Evolutionary conservation across 1,140 invertebrate species (phyloP), one percentile per base, ranked within the genome.

Genomic region (Batillaria attramentaria): DNA sequence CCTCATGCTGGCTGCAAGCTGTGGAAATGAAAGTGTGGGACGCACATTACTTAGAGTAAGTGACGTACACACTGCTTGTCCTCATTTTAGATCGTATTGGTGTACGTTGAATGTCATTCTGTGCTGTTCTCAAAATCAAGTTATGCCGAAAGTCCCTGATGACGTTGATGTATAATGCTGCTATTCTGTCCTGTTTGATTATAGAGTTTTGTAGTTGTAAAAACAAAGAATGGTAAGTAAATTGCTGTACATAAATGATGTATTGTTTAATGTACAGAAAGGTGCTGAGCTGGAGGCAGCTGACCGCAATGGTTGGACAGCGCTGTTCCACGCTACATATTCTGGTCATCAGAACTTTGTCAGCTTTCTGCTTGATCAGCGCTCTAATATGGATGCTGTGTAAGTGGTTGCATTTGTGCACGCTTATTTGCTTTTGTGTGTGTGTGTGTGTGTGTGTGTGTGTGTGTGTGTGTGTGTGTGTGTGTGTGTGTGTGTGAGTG

Each of bases 1-100:
- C 6, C 82, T 93, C 20, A 92, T 92, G 90, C 77, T 93, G 72
- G 91, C 92, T 24, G 89, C 92, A 1, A 90, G 91, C 72, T 92
- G 92, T 88, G 92, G 92, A 16, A 92, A 92, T 86, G 88, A 90
- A 57, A 89, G 87, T 81, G 90, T 89, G 69, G 88, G 88, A 18
- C 84, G 86, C 43, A 85, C 87, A 39, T 80, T 92, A 13, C 57
- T 87, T 35, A 78, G 87, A 83, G 88, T 90, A 78, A 81, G 77
- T 77, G 16, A 18, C 18, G 20, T 54, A n/a, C 46, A 18, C 46
- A 54, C 46, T 2, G n/a, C n/a, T n/a, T n/a, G 46, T 54, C 16
- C 46, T 54, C 16, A 18, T 16, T 2, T 54, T 16, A 54, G 46
- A n/a, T n/a, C n/a, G 46, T n/a, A n/a, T n/a, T 54, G 46, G 46